Base-by-base conservation (phyloP, 1,140 invertebrate genomes). In the Ruditapes philippinarum region DNA sequence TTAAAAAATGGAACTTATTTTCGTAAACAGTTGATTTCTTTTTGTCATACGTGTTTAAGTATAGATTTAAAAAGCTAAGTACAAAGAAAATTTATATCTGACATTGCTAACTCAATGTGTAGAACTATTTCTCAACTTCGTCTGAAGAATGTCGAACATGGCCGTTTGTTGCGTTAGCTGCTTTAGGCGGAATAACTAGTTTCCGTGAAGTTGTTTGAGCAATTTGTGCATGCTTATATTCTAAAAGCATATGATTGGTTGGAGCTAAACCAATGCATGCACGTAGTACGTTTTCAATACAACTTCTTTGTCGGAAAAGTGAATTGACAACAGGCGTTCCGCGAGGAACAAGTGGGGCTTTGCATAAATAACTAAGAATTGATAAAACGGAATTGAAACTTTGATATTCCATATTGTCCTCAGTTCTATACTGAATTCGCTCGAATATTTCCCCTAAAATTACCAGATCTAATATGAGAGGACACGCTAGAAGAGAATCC, bases 401-500 rank as follows among this genome's bases (percentile, higher is more conserved):
- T 12, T 95, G 94, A 93, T 97, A 98, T 17, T 96, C 93, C 2
- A 92, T 88, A 17, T 95, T 92, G 5, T 96, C 93, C 22, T 94
- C 92, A 51, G 93, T 90, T 92, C 95, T 97, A 93, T 98, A 97
- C 25, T 97, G 94, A 36, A 99, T 98, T 73, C 99, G 96, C 19
- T 97, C 97, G 94, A 98, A 98, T 0, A 99, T 96, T 95, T 99
- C 99, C 0, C 98, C 97, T 28, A 99, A 95, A 87, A 99, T 96
- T 19, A 98, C 97, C 54, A 99, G 96, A 96, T 99, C 99, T 19
- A 99, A 96, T 68, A 99, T 99, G 11, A 99, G 97, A 0, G 99
- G 99, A 54, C 97, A 97, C 0, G 99, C 99, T 57, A 99, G 96
- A 9, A 99, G 96, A 0, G 99, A 99, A 96, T 99, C 99, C 96